Conservation (phyloP, 2,888 invertebrate genomes). For the Keiferia lycopersicella region DNA sequence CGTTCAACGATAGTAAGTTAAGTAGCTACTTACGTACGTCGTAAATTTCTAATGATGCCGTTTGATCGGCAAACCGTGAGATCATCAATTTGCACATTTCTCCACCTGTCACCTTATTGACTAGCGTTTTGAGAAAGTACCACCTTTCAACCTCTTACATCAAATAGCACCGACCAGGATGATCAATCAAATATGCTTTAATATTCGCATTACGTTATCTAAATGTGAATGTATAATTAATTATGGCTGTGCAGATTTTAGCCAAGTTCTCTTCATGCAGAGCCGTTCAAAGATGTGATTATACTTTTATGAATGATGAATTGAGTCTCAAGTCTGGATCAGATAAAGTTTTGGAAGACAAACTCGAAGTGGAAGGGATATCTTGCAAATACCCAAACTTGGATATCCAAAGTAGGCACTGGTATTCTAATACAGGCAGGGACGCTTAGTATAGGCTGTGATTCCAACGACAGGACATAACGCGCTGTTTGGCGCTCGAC, state of each 20-base stretch:
- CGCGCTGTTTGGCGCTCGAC: too few species aligned
- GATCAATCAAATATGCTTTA: constrained; percentile 32
- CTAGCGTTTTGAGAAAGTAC: constrained; percentile 31
- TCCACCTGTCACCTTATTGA: constrained; percentile 33
- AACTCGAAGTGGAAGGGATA: too few species aligned
- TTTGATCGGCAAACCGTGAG: background rate
- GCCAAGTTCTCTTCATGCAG: constrained; percentile 3
- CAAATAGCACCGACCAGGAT: constrained; percentile 14
- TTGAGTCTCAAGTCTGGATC: too few species aligned
- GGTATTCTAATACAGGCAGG: too few species aligned
- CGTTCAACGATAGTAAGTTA: background rate
- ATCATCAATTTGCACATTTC: constrained; percentile 15
- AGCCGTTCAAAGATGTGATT: background rate
- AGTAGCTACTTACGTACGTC: background rate
- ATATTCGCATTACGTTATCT: constrained; percentile 32
- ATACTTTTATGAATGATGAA: too few species aligned
- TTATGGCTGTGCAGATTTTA: background rate
- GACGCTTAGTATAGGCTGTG: too few species aligned
- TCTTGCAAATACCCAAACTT: too few species aligned
- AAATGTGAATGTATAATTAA: constrained; percentile 34
- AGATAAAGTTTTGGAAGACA: too few species aligned
- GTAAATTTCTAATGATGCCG: background rate
- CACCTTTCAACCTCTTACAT: constrained; percentile 31
- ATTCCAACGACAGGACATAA: too few species aligned
- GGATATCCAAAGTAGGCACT: too few species aligned